Evolutionary conservation across 2,113 vertebrate species (phyloP).

Genomic region (Rhabdomys dilectus): DNA sequence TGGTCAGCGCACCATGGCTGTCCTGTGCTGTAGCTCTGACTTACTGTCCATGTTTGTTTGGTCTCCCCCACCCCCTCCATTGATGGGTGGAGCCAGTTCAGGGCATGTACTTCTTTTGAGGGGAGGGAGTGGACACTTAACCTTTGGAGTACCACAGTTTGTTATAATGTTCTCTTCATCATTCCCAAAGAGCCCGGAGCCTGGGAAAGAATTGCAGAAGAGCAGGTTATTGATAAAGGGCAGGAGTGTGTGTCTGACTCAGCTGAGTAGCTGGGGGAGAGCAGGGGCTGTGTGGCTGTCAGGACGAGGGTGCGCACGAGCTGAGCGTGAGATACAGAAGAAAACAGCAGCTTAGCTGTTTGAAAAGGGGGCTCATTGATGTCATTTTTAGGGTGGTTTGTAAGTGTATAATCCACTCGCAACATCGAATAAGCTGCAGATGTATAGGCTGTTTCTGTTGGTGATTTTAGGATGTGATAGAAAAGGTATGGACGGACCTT

Average conservation of each 20-base stretch:
- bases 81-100: neutral
- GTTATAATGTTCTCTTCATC: neutral
- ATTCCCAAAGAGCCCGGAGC: conserved; percentile 16
- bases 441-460: neutral
- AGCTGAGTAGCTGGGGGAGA: conserved; percentile 41
- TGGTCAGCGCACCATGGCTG: neutral
- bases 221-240: neutral
- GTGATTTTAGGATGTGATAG: neutral
- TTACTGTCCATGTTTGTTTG: neutral
- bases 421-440: neutral
- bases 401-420: neutral
- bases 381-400: neutral
- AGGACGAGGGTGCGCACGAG: neutral
- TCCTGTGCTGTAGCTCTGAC: neutral
- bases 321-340: neutral
- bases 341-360: neutral
- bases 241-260: neutral
- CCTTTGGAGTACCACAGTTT: conserved; percentile 32
- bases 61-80: neutral
- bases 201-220: neutral
- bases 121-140: neutral
- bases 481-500: no score
- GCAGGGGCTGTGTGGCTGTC: neutral
- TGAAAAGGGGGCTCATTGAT: rapidly evolving
- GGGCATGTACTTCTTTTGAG: conserved; percentile 17